Base-by-base conservation (phyloP, 2,113 vertebrate genomes). In the Grantiella picta region DNA sequence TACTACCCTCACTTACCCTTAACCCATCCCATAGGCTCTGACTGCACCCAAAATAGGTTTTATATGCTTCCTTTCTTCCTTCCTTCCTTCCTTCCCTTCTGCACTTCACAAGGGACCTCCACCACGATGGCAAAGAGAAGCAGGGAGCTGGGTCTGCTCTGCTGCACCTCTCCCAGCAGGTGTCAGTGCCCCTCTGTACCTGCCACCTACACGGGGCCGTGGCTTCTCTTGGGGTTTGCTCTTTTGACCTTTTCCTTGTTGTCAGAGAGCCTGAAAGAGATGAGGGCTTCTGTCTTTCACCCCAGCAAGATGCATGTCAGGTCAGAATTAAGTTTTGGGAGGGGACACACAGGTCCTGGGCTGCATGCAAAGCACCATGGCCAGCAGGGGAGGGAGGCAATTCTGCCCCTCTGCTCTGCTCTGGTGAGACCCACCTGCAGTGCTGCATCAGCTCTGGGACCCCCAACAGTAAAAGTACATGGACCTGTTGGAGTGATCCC, bases 101-200 rank as follows among this genome's bases (percentile, higher is more conserved):
- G 21, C 17, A 5, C 35, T 61, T 77, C 75, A 15, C 15, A 28
- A 50, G 53, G 21, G 33, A 64, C 13, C 54, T 94, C 27, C 2
- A 8, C 54, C 53, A 17, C 36, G 68, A 23, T 38, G 42, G 7
- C 4, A 40, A 60, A n/a, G 19, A 35, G 14, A 17, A 80, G 5
- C 4, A 42, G 65, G 60, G 85, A 56, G 10, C 31, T 47, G 5
- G 7, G 4, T 63, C 49, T 87, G 92, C 90, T 60, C 85, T 86
- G 61, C 70, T 2, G 3, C 60, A 10, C 24, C 53, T 57, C 49
- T 60, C 86, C 95, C 93, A 88, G 89, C 86, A 96, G 93, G 71
- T 95, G 93, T 95, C 96, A 95, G 75, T 76, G 68, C 86, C 89
- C 45, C 28, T 59, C 84, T 80, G 52, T 63, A 92, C 40, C 88